These are phyloP conservation scores for Holacanthus passer DNA, from an alignment of 2,113 vertebrate genomes.

Conservation along the genomic window DNA sequence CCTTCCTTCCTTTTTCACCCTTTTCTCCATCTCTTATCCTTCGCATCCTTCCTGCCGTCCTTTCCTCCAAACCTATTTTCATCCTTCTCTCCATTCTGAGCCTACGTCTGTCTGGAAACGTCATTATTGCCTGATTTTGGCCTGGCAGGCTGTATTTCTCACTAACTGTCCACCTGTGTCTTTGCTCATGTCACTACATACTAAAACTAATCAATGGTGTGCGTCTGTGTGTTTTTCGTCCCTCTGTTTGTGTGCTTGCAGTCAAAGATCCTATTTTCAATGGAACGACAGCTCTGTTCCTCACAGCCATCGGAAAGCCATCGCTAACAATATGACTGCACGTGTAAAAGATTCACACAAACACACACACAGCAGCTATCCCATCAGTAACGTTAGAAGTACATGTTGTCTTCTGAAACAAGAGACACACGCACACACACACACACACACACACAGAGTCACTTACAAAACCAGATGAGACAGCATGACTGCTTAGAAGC, in stretches of 20 bases:
- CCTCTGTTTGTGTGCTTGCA: background rate
- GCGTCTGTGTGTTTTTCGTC: background rate
- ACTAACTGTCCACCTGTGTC: constrained; percentile 17
- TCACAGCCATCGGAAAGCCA: constrained; percentile 23
- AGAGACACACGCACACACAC: background rate
- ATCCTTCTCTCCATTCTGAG: constrained; percentile 31
- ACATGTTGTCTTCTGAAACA: constrained; percentile 38
- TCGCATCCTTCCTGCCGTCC: constrained; percentile 34
- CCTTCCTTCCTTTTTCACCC: constrained; percentile 28
- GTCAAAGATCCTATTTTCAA: constrained; percentile 35
- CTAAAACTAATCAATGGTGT: constrained; percentile 48
- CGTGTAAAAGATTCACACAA: background rate
- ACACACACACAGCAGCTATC: constrained; percentile 31
- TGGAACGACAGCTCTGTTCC: constrained; percentile 31
- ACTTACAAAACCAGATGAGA: constrained; percentile 54
- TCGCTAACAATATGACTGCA: constrained; percentile 38
- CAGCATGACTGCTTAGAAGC: constrained; percentile 57
- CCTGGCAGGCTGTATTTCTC: constrained; percentile 46
- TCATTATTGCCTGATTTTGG: constrained; percentile 45
- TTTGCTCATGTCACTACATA: constrained; percentile 55
- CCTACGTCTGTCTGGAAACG: constrained; percentile 56
- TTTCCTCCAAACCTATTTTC: constrained; percentile 21
- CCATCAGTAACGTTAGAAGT: constrained; percentile 32
- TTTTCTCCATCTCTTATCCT: constrained; percentile 11
- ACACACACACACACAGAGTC: constrained; percentile 15